phyloP scores from a whole-genome alignment of 2,797 vertebrate species.

The Luscinia megarhynchos region DNA sequence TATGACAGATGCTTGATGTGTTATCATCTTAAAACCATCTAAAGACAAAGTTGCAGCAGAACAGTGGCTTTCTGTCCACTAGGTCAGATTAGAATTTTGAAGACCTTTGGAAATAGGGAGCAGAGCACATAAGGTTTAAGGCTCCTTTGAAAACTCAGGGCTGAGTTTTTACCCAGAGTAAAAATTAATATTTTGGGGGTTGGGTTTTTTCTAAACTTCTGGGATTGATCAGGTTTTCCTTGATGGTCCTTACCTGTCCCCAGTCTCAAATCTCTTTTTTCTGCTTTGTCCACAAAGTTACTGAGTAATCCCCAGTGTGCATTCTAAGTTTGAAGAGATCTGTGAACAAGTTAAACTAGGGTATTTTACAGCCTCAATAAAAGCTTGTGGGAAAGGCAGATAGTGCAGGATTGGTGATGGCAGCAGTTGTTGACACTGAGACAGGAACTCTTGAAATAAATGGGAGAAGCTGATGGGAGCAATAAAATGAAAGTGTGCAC shows the following conservation, averaged over 20 bases:
- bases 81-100: not conserved
- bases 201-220: not conserved
- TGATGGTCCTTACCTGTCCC: not conserved
- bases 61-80: not conserved
- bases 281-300: not conserved
- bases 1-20: not conserved
- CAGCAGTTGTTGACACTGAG: not conserved
- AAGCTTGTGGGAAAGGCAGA: not conserved
- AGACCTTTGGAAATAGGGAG: not conserved
- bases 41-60: not conserved
- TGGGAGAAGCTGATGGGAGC: not conserved
- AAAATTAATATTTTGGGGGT: fast-evolving
- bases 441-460: not conserved
- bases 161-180: not conserved
- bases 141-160: not conserved
- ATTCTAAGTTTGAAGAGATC: not conserved
- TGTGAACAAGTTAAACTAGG: not conserved
- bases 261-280: not conserved
- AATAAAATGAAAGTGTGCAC: not conserved
- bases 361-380: not conserved
- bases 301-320: not conserved
- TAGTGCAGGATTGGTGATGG: not conserved
- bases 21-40: not conserved
- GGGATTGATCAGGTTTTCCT: not conserved
- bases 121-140: not conserved